Percentiles rank a stretch among this genome's conserved stretches.
phyloP scores from a whole-genome alignment of 2,888 invertebrate species.

The Eristalinus aeneus region DNA sequence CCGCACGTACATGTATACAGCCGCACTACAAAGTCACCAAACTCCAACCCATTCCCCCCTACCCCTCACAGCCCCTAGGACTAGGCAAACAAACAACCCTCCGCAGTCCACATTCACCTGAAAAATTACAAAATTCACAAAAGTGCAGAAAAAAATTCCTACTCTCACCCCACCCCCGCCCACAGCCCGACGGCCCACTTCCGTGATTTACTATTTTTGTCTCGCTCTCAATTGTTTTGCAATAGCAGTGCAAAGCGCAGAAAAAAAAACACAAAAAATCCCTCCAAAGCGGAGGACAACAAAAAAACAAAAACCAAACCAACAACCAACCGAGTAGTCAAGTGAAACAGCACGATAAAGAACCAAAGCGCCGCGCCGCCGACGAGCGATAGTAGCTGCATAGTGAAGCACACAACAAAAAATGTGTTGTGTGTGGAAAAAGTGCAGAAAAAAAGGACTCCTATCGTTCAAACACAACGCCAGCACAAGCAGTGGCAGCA shows the following conservation, averaged over 20 bases:
- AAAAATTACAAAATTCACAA: constrained; percentile 18
- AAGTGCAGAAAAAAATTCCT: constrained; percentile 15
- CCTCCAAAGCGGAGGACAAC: too few species aligned
- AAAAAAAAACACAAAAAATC: constrained; percentile 7
- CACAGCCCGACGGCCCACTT: neutral
- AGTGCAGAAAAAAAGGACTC: constrained; percentile 54
- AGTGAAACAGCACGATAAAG: constrained; percentile 67
- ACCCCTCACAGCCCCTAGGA: neutral
- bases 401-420: constrained; percentile 60
- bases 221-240: constrained; percentile 67
- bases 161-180: neutral
- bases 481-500: neutral
- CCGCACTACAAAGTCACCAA: constrained; percentile 15
- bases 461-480: constrained; percentile 1
- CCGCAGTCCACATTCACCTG: neutral
- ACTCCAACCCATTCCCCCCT: too few species aligned
- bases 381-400: constrained; percentile 20
- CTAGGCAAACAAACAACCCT: constrained; percentile 3
- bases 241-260: constrained; percentile 41
- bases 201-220: constrained; percentile 59
- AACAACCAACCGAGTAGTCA: constrained; percentile 18
- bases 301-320: constrained; percentile 6
- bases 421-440: constrained; percentile 48
- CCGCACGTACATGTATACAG: constrained; percentile 31
- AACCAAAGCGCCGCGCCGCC: constrained; percentile 37